phyloP scores from a whole-genome alignment of 2,797 vertebrate species.

The Scomberomorus guttatus region DNA sequence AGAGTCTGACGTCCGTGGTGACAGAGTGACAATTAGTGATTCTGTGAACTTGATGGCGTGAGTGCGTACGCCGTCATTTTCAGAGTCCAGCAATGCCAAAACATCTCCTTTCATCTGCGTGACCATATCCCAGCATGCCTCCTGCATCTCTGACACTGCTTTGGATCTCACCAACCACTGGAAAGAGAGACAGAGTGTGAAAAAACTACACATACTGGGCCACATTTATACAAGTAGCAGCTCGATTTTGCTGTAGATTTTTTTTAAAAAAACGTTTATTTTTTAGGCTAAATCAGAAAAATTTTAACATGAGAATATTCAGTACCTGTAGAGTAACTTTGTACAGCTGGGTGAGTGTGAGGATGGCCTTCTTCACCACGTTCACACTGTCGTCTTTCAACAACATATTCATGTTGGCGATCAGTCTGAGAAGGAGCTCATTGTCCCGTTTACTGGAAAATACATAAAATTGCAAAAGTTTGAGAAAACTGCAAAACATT shows the following conservation, averaged over 20 bases:
- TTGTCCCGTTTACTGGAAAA: constrained; percentile 92
- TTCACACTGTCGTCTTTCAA: constrained; percentile 95
- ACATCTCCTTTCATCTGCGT: constrained; percentile 94
- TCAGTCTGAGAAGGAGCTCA: constrained; percentile 92
- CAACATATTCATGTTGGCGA: constrained; percentile 96
- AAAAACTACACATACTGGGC: background rate
- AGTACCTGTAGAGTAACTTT: constrained; percentile 93
- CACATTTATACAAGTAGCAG: too few species aligned
- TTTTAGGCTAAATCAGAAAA: too few species aligned
- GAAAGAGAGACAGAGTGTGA: constrained; percentile 11
- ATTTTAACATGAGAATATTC: background rate
- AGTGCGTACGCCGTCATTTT: constrained; percentile 96
- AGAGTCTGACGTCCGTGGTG: constrained; percentile 89
- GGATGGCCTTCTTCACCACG: constrained; percentile 95
- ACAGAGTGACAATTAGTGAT: constrained; percentile 93
- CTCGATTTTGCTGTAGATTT: background rate
- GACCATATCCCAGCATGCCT: constrained; percentile 96
- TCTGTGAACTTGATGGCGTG: constrained; percentile 98
- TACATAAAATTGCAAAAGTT: background rate
- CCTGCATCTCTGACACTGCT: constrained; percentile 90
- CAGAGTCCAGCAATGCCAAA: constrained; percentile 91
- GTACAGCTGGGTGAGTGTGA: constrained; percentile 96
- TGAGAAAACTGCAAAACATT: background rate
- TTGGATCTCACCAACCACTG: constrained; percentile 95
- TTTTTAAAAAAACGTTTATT: too few species aligned